phyloP scores from a whole-genome alignment of 2,888 invertebrate genomes.

The Uloborus plumipes region DNA sequence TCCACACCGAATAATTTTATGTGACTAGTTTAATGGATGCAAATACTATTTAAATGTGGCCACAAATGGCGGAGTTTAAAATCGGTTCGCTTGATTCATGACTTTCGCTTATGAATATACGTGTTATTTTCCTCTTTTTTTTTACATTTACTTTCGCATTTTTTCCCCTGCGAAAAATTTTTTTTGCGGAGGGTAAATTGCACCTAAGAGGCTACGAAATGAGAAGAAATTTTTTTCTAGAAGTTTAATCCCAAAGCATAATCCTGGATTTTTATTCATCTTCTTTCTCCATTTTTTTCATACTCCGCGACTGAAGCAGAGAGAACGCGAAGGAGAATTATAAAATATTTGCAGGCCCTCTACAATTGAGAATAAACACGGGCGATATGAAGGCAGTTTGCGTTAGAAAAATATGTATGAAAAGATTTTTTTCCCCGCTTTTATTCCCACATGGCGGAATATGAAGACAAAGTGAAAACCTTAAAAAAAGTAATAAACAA shows the following conservation, averaged over 20 bases:
- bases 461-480: too few relatives aligned
- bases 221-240: conserved; percentile 3
- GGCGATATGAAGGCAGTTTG: conserved; percentile 13
- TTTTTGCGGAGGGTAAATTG: conserved; percentile 15
- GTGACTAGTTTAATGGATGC: too few relatives aligned
- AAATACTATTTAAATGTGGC: background rate
- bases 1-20: too few relatives aligned
- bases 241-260: conserved; percentile 26
- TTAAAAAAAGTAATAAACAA: too few relatives aligned
- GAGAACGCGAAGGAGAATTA: conserved; percentile 4
- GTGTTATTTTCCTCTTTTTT: conserved; percentile 3
- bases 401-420: background rate
- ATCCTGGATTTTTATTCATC: conserved; percentile 20
- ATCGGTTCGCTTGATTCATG: too few relatives aligned
- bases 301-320: background rate
- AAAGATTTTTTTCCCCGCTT: background rate
- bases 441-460: too few relatives aligned
- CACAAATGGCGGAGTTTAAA: conserved; percentile 17
- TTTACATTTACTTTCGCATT: conserved; percentile 1
- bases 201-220: conserved; percentile 32
- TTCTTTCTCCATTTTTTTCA: background rate
- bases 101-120: conserved; percentile 27
- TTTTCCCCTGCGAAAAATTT: background rate
- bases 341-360: conserved; percentile 18
- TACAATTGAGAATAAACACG: conserved; percentile 22